These are phyloP conservation scores for Synchiropus splendidus DNA, from an alignment of 2,113 vertebrate species.

Conservation along the genomic window DNA sequence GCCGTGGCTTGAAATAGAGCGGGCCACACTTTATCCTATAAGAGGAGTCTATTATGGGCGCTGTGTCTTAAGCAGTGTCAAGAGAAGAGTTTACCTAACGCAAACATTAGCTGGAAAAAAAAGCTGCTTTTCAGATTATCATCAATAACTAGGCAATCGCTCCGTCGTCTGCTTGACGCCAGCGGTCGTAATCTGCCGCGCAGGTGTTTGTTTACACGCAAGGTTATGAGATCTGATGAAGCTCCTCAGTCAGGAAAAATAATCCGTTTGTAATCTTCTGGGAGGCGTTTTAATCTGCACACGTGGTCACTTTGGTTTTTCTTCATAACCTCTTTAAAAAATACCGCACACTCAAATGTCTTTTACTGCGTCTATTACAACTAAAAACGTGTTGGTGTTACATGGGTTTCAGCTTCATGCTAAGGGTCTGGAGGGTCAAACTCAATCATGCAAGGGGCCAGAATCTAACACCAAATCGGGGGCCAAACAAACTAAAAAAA, in stretches of 20 bases:
- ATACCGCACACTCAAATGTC: too few species aligned
- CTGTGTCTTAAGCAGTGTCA: constrained; percentile 49
- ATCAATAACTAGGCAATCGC: constrained; percentile 38
- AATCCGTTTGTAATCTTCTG: too few species aligned
- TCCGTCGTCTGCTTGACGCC: constrained; percentile 22
- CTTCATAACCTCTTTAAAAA: too few species aligned
- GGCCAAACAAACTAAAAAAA: too few species aligned
- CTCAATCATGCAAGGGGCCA: too few species aligned
- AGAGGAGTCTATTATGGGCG: constrained; percentile 57
- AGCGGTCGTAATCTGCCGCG: constrained; percentile 23
- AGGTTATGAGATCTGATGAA: constrained; percentile 15
- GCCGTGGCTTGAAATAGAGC: constrained; percentile 54
- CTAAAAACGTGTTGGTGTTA: not conserved
- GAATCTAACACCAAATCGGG: too few species aligned
- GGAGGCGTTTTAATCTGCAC: too few species aligned
- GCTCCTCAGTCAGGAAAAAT: not conserved
- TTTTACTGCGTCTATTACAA: not conserved
- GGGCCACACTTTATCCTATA: constrained; percentile 54
- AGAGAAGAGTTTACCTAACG: constrained; percentile 19
- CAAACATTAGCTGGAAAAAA: constrained; percentile 38
- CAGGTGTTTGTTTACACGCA: constrained; percentile 15
- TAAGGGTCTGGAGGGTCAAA: too few species aligned
- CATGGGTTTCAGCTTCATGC: too few species aligned
- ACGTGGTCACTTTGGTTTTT: too few species aligned
- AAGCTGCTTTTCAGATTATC: constrained; percentile 59